phyloP scores from a whole-genome alignment of 2,888 invertebrate species.

The Lasius fuliginosus region DNA sequence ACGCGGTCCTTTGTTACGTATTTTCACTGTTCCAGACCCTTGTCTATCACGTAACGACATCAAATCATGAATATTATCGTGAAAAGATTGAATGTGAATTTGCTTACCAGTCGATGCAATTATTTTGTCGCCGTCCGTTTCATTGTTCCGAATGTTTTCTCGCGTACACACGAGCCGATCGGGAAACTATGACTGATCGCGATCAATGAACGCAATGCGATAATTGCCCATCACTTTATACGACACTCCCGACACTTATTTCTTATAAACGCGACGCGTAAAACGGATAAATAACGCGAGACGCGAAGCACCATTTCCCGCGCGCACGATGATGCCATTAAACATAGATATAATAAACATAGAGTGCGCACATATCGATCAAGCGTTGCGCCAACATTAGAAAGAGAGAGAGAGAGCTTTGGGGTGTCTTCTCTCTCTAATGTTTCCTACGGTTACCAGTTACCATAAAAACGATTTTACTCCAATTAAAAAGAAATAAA shows the following conservation, averaged over 20 bases:
- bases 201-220: background rate
- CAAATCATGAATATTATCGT: background rate
- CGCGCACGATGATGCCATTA: too few relatives aligned
- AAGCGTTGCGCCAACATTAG: too few relatives aligned
- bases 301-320: background rate
- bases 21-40: background rate
- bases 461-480: too few relatives aligned
- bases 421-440: too few relatives aligned
- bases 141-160: background rate
- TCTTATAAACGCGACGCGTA: background rate
- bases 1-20: background rate
- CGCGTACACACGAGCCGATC: background rate
- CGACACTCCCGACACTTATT: background rate
- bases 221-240: background rate
- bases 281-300: background rate
- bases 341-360: too few relatives aligned
- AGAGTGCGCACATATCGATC: too few relatives aligned
- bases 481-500: too few relatives aligned
- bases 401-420: too few relatives aligned
- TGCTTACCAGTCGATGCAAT: background rate
- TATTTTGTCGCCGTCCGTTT: background rate
- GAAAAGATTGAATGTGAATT: background rate
- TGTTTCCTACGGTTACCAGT: too few relatives aligned
- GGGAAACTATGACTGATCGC: background rate
- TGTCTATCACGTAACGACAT: too few relatives aligned